Evolutionary conservation across 2,888 invertebrate species (phyloP).

Genomic region (Malthinus flaveolus): DNA sequence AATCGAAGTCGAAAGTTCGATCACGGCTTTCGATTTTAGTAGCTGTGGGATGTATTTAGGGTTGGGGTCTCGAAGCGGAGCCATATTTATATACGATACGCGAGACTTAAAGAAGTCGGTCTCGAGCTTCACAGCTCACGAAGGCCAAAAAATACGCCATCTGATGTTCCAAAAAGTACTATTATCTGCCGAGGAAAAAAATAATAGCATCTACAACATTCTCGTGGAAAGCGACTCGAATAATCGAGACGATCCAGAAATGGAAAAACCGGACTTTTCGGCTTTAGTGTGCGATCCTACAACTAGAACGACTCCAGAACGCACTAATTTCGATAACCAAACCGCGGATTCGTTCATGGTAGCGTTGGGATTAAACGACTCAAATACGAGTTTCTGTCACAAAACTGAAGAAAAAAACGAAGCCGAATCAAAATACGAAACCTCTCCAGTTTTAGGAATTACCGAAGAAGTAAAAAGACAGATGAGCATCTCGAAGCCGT

Average conservation of each 20-base stretch:
- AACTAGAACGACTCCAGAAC: too few relatives aligned
- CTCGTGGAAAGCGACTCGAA: not conserved
- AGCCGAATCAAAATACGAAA: too few relatives aligned
- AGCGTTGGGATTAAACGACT: too few relatives aligned
- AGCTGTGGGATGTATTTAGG: constrained; percentile 57
- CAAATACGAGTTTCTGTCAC: too few relatives aligned
- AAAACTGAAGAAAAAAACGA: too few relatives aligned
- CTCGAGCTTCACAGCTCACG: constrained; percentile 58
- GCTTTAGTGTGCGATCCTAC: not conserved
- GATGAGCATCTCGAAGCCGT: too few relatives aligned
- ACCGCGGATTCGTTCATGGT: too few relatives aligned
- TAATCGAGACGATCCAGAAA: not conserved
- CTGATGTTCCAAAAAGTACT: constrained; percentile 54
- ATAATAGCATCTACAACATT: constrained; percentile 5
- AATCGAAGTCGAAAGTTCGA: constrained; percentile 44
- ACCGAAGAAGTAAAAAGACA: too few relatives aligned
- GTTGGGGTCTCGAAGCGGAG: constrained; percentile 61
- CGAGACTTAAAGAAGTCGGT: constrained; percentile 58
- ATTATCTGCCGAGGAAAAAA: not conserved
- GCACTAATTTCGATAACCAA: too few relatives aligned
- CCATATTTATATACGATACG: constrained; percentile 60
- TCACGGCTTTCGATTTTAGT: constrained; percentile 48
- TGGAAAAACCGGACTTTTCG: too few relatives aligned
- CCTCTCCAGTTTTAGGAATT: too few relatives aligned
- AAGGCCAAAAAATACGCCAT: constrained; percentile 54